Base-by-base conservation (phyloP, 2,797 vertebrate genomes). In the Diceros bicornis region DNA sequence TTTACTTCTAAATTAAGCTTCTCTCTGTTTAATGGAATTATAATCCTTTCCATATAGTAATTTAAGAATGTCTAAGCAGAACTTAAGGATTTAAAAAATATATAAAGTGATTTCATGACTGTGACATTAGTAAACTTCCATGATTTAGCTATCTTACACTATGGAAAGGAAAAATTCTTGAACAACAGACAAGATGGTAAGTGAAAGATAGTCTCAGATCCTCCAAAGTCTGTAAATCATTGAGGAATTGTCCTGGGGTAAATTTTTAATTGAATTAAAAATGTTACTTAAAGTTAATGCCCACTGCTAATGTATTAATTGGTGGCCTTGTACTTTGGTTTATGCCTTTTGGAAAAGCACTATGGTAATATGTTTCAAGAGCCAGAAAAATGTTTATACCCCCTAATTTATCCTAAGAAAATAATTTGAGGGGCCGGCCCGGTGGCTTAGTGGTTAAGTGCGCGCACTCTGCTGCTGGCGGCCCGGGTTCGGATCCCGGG, bases 231-330 rank as follows among this genome's bases (percentile, higher is more conserved):
- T 92, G 10, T 66, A 74, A 82, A 62, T 57, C 57, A 32, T 20
- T 66, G 6, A 77, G 2, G 10, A 71, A 50, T 66, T 64, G 44
- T 71, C 59, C n/a, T 86, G 81, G 37, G 29, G 27, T 81, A 87
- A 91, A 57, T 55, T 78, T 91, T 79, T 57, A 32, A 77, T 57
- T 86, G 44, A 79, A 86, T 91, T 86, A 41, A 66, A 87, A 87
- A 52, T 86, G 47, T 64, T 64, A 32, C 21, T 34, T 52, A 17
- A 87, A 55, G 57, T 64, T 50, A 86, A 47, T 12, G 14, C 32
- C 23, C 29, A 57, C 34, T 47, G 25, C 57, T 57, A 12, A 32
- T 64, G 34, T 85, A 75, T 71, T 77, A 29, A 16, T 41, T 66
- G 66, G 69, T 29, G 13, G 23, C 20, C 16, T 55, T 92, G 21